A percentile compares a stretch with the other conserved stretches of the same genome.
Evolutionary conservation across 2,113 vertebrate species (phyloP).

Genomic region (Lichenostomus cassidix): DNA sequence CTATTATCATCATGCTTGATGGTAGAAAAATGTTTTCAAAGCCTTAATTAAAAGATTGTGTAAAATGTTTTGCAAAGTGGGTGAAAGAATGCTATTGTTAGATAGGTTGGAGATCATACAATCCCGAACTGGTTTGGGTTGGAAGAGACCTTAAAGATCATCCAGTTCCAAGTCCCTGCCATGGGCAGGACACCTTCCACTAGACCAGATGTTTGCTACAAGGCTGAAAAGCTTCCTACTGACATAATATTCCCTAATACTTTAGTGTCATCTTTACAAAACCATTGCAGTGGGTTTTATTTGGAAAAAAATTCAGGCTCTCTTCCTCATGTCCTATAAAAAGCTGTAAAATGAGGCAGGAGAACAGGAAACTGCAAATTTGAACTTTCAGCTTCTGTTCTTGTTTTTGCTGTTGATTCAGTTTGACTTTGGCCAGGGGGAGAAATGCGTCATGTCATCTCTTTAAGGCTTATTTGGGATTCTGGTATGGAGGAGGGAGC

Average conservation of each 20-base stretch:
- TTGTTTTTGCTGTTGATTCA: slow-evolving; percentile 2
- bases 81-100: not conserved
- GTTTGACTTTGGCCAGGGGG: not conserved
- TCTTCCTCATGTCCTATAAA: not conserved
- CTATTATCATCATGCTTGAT: not conserved
- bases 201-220: not conserved
- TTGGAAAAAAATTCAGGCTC: not conserved
- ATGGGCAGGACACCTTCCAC: not conserved
- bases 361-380: not conserved
- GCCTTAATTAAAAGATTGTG: not conserved
- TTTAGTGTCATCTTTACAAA: not conserved
- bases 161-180: not conserved
- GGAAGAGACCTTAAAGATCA: not conserved
- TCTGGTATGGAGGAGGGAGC: slow-evolving; percentile 12
- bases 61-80: not conserved
- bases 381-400: slow-evolving; percentile 40
- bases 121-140: not conserved
- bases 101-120: not conserved
- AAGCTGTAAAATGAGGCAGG: not conserved
- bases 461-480: not conserved
- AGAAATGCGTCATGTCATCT: not conserved
- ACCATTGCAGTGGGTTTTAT: not conserved
- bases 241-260: not conserved
- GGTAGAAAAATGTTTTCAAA: not conserved
- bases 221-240: not conserved